Evolutionary conservation across 2,888 invertebrate genomes (phyloP), one percentile per base, ranked within the genome.

Genomic region (Pandemis corylana): DNA sequence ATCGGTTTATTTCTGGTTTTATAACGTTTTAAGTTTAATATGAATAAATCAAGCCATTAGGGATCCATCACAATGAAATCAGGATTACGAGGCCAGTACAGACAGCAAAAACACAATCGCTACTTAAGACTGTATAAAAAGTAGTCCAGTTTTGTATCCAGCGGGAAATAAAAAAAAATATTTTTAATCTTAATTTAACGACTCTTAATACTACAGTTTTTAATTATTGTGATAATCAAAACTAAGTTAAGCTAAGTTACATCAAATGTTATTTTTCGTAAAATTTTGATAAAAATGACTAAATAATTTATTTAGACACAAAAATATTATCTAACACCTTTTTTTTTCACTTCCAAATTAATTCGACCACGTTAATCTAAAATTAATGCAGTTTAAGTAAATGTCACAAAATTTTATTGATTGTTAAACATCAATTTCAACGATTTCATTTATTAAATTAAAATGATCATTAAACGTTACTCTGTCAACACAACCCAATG

Each of bases 11-110:
- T 42, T 15, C 51, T 20, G 36, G 7, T 42, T 56, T 56, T 67
- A 15, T 53, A 67, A 41, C 41, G 4, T 20, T 15, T 56, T 20
- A 70, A n/a, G 13, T 76, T 79, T 81, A 82, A 82, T 78, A 77
- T 78, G 82, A 80, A 82, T 82, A 82, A 83, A 71, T 69, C 76
- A 85, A 86, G 84, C 88, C 89, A 85, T 87, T 83, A 81, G 89
- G 89, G 84, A 79, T 79, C 90, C 85, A 92, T 92, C 92, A 92
- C 91, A 92, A 91, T 82, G 86, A 91, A 91, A 92, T 92, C 91
- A 91, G 86, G 86, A 2, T 10, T 82, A 81, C 82, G 28, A 36
- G 28, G 28, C 80, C 76, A n/a, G 62, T 80, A 85, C 79, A 72
- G 83, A 73, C 76, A 76, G 81, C 81, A 80, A 75, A 56, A 53